These are phyloP conservation scores for Pandion haliaetus DNA, from an alignment of 2,113 vertebrate genomes.

Conservation along the genomic window DNA sequence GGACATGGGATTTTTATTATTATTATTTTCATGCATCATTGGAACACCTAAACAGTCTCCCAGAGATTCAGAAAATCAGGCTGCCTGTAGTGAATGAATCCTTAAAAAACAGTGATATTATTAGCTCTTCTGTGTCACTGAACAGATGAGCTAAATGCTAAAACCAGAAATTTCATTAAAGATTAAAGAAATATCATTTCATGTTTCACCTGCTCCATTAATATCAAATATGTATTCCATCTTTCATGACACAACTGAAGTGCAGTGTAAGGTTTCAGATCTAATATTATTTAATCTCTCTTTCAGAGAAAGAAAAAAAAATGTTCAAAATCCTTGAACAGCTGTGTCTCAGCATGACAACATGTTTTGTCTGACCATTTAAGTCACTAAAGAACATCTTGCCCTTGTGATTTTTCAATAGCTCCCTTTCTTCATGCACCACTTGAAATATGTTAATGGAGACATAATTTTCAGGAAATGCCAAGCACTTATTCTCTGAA, in stretches of 20 bases:
- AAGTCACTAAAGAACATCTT: constrained; percentile 11
- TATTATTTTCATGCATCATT: constrained; percentile 23
- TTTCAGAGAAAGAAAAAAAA: constrained; percentile 1
- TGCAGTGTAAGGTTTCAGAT: constrained; percentile 48
- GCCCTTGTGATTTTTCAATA: constrained; percentile 1
- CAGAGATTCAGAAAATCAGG: constrained; percentile 46
- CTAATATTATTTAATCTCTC: constrained; percentile 6
- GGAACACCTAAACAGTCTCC: constrained; percentile 26
- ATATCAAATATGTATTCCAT: constrained; percentile 58
- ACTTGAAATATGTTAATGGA: constrained; percentile 30
- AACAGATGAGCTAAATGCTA: constrained; percentile 59
- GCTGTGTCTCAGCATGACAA: neutral
- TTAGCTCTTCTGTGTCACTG: constrained; percentile 62
- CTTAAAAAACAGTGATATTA: constrained; percentile 50
- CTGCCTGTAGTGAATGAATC: constrained; percentile 24
- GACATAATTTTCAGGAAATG: constrained; percentile 29
- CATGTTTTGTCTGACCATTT: constrained; percentile 14
- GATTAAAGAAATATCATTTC: constrained; percentile 72
- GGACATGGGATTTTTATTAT: neutral
- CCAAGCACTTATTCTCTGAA: neutral
- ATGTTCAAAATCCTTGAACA: constrained; percentile 18
- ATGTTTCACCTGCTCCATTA: constrained; percentile 64
- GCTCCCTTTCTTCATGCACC: constrained; percentile 23
- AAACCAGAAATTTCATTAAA: constrained; percentile 68
- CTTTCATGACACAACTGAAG: constrained; percentile 43